Evolutionary conservation across 1,140 invertebrate species (phyloP).

Genomic region (Meteorus sp.): DNA sequence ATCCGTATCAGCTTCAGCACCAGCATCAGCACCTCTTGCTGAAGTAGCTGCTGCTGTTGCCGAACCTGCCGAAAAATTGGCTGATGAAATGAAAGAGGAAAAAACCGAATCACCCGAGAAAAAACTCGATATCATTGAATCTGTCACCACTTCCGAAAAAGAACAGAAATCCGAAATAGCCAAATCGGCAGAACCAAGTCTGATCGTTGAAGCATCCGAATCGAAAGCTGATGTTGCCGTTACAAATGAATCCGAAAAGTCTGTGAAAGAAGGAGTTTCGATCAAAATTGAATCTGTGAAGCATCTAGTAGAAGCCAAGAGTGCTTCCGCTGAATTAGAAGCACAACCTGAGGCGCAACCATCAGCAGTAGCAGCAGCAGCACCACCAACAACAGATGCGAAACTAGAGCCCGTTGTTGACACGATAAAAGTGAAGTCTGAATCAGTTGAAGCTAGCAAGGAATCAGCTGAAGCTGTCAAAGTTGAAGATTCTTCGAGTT

Average conservation of each 20-base stretch:
- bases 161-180: constrained; percentile 6
- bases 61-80: background rate
- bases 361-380: constrained; percentile 1
- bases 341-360: background rate
- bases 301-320: background rate
- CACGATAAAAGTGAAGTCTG: constrained; percentile 14
- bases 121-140: no score
- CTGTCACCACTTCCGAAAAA: background rate
- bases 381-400: constrained; percentile 8
- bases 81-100: constrained; percentile 21
- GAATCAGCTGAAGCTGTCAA: constrained; percentile 3
- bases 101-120: constrained; percentile 12
- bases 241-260: background rate
- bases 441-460: background rate
- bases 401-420: constrained; percentile 26
- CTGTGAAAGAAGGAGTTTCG: background rate
- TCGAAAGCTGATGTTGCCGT: background rate
- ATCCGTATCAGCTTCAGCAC: no score
- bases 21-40: background rate
- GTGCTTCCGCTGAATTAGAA: background rate
- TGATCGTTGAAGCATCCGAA: background rate
- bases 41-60: constrained; percentile 13
- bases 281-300: background rate
- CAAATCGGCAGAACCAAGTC: constrained; percentile 2
- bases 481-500: constrained; percentile 26